Evolutionary conservation across 1,140 invertebrate species (phyloP), one percentile per base, ranked within the genome.

Genomic region (Papilio machaon): DNA sequence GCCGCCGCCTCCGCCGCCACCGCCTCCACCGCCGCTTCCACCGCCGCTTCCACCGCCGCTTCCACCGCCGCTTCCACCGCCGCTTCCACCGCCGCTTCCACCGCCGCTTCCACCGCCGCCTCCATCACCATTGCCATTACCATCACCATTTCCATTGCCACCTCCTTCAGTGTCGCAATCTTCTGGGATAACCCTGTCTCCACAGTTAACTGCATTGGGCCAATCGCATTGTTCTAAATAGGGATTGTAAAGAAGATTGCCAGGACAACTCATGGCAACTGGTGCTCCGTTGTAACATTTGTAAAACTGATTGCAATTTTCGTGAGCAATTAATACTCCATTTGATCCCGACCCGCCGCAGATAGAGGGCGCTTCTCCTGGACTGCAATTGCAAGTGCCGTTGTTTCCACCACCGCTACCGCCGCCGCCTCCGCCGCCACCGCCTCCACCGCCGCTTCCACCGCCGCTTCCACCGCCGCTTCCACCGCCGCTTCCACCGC

Each of bases 201-300:
- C 83, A 76, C 89, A 90, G 8, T 84, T 75, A 17, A 97, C 95
- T 84, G 95, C 90, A 73, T 93, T 81, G 54, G 96, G 91, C 95
- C 86, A 89, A 64, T 90, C 86, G 73, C 90, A 91, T 19, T 46
- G 19, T 35, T 82, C 52, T 10, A 19, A 81, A 4, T 58, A 23
- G 30, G 88, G 84, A 64, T 89, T 87, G 43, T 84, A 91, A 0
- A 86, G 67, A 10, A 87, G 73, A 4, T 70, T 74, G 17, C 10
- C 10, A 9, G 81, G 82, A 54, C 88, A 89, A 0, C 38, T 95
- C 2, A 91, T 87, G n/a, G 64, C 80, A 35, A 88, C 82, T 5
- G 87, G 85, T 73, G 49, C 30, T 11, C 83, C 82, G 60, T 85
- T 38, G 54, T 9, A 46, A 4, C 88, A 89, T 38, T 79, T 83